These are phyloP conservation scores for Capra hircus DNA, from an alignment of 2,113 vertebrate genomes.

Conservation along the genomic window DNA sequence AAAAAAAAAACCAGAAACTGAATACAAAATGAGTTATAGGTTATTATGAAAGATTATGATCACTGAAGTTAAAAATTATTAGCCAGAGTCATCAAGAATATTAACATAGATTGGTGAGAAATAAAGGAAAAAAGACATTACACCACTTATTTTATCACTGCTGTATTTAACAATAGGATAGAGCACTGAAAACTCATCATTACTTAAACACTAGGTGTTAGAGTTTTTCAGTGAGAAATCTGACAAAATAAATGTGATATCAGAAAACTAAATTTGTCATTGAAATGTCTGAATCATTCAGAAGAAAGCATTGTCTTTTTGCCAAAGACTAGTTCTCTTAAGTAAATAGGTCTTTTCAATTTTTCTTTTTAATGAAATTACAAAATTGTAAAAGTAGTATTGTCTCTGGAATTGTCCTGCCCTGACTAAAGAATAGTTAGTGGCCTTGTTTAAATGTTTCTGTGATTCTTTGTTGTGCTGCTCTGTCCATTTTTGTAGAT, in stretches of 20 bases:
- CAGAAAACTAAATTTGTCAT: neutral
- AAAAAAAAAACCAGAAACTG: neutral
- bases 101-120: neutral
- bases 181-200: neutral
- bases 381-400: neutral
- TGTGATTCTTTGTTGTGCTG: neutral
- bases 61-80: neutral
- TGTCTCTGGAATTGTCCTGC: neutral
- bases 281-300: neutral
- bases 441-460: neutral
- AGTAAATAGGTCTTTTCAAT: neutral
- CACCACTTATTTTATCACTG: neutral
- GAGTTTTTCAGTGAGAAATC: neutral
- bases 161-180: neutral
- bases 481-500: neutral
- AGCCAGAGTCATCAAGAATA: neutral
- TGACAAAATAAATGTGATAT: neutral
- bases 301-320: neutral
- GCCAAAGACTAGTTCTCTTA: neutral
- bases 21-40: neutral
- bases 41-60: neutral
- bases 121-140: neutral
- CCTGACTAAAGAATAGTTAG: neutral
- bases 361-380: neutral
- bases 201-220: neutral